Evolutionary conservation across 1,140 invertebrate species (phyloP).

Genomic region (Pseudobourletiella spinata): DNA sequence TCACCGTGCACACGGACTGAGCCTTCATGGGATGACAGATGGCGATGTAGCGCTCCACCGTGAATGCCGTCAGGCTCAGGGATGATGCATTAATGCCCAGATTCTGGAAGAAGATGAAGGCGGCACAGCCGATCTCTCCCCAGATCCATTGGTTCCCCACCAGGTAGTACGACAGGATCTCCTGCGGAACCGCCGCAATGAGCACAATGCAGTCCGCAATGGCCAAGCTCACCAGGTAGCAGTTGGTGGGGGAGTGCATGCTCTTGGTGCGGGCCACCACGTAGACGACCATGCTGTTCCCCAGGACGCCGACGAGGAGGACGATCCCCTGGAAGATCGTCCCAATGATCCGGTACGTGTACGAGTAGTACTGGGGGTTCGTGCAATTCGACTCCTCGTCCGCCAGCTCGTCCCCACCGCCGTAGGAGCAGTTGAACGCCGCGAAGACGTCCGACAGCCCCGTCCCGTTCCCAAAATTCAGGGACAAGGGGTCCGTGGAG

Average conservation of each 20-base stretch:
- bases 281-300: constrained; percentile 50
- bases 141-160: constrained; percentile 50
- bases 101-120: constrained; percentile 57
- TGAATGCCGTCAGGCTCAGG: constrained; percentile 57
- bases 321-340: constrained; percentile 51
- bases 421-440: background rate
- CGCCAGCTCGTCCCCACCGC: background rate
- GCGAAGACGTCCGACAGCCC: background rate
- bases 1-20: constrained; percentile 49
- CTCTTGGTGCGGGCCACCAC: constrained; percentile 44
- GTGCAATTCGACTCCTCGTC: background rate
- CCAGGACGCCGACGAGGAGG: constrained; percentile 49
- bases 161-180: constrained; percentile 51
- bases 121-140: constrained; percentile 50
- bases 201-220: constrained; percentile 52
- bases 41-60: constrained; percentile 52
- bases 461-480: background rate
- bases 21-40: constrained; percentile 53
- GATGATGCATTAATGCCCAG: constrained; percentile 60
- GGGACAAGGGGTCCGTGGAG: background rate
- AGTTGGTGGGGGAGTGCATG: constrained; percentile 55
- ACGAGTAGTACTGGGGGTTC: constrained; percentile 43
- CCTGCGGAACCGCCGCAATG: constrained; percentile 50
- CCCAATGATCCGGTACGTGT: constrained; percentile 47
- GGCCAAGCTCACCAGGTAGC: constrained; percentile 53